Evolutionary conservation across 1,140 invertebrate genomes (phyloP), one percentile per base, ranked within the genome.

Genomic region (Dendroctonus valens): DNA sequence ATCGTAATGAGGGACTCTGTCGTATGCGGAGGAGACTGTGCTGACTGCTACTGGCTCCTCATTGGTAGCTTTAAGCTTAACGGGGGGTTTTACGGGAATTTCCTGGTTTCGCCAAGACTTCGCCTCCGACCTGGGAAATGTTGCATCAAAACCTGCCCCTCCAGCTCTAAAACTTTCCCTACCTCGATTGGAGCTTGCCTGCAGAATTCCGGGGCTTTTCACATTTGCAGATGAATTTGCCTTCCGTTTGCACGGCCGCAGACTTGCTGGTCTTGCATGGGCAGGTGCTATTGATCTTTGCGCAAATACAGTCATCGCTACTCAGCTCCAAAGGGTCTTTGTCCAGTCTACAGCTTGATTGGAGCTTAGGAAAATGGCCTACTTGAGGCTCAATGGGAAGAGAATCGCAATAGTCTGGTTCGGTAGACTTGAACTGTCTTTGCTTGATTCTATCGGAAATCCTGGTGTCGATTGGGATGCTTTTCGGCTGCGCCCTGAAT

Each of bases 401-500:
- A 6, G 49, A 42, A 69, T 70, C 68, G 39, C 61, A 72, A 50
- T 59, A 65, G 41, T 72, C 70, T 48, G 63, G 59, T 59, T 72
- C 59, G 39, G 52, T 52, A 26, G 63, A 50, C 50, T 64, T 58
- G 6, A 69, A 49, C 44, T 67, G 53, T 50, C 73, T 70, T 9
- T 46, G 62, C 55, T 61, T 75, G 41, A 75, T 75, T 57, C 71
- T 60, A 52, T 75, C 74, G 7, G 72, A 74, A 54, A 75, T 75
- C 65, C 74, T 59, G 7, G 74, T 74, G 48, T 75, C 66, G 6
- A 44, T 3, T 26, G 58, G 42, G 3, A 48, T 14, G 7, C 53
- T 42, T 40, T 8, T 48, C 5, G 55, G 54, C 41, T 51, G 44
- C 41, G 55, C 38, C 51, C 59, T 66, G n/a, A 60, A 61, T 3